Evolutionary conservation across 2,797 vertebrate species (phyloP).

Genomic region (Tachyglossus aculeatus): DNA sequence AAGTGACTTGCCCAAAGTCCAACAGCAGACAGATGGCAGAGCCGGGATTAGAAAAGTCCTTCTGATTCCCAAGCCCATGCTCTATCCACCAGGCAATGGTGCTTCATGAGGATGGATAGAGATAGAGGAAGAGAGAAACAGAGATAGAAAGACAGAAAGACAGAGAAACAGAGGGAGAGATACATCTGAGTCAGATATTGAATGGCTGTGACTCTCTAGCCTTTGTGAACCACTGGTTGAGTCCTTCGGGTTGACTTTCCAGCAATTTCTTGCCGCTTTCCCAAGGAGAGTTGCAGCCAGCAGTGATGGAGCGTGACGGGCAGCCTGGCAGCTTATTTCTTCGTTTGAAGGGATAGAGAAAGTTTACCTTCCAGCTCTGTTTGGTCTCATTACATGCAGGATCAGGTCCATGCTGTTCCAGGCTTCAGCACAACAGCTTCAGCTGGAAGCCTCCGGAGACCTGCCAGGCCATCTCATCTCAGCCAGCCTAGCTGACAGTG

Average conservation of each 20-base stretch:
- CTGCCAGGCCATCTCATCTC: slow-evolving; percentile 67
- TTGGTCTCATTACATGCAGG: slow-evolving; percentile 75
- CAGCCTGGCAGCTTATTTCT: slow-evolving; percentile 33
- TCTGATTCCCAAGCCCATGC: too few relatives aligned
- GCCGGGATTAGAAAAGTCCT: too few relatives aligned
- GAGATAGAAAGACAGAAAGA: too few relatives aligned
- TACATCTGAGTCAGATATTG: too few relatives aligned
- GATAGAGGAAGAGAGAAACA: too few relatives aligned
- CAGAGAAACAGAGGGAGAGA: too few relatives aligned
- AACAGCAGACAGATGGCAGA: too few relatives aligned
- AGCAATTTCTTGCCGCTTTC: neutral
- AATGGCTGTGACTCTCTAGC: too few relatives aligned
- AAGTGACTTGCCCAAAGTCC: too few relatives aligned
- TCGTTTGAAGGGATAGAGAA: slow-evolving; percentile 24
- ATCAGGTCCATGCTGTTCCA: slow-evolving; percentile 71
- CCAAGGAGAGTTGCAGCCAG: neutral
- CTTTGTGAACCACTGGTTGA: too few relatives aligned
- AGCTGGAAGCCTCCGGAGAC: slow-evolving; percentile 62
- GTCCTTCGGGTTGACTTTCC: neutral
- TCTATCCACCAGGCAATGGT: too few relatives aligned
- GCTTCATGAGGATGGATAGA: too few relatives aligned
- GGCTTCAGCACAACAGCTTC: slow-evolving; percentile 62
- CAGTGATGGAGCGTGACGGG: slow-evolving; percentile 35
- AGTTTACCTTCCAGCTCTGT: slow-evolving; percentile 56
- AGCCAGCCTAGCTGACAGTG: slow-evolving; percentile 65